Conservation (phyloP, 2,113 vertebrate genomes). For the Nematolebias whitei region DNA sequence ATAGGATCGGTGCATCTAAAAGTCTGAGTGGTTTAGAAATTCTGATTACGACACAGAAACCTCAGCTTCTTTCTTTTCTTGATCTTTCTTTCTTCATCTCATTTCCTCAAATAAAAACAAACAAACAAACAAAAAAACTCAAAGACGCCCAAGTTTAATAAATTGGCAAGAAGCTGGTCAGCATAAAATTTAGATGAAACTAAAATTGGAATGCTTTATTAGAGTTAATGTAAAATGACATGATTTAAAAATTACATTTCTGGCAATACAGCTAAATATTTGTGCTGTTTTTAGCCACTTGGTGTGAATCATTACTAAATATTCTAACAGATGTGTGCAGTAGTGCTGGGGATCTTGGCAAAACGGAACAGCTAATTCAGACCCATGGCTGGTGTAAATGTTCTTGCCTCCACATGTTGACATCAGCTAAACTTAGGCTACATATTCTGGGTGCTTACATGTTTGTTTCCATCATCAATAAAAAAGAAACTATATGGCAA, state of each 20-base stretch:
- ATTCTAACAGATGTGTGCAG: not conserved
- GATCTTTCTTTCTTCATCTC: not conserved
- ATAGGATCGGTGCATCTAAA: too few relatives aligned
- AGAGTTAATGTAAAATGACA: too few relatives aligned
- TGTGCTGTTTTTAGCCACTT: not conserved
- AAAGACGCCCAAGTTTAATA: too few relatives aligned
- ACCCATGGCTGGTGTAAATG: not conserved
- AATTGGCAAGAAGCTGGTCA: too few relatives aligned
- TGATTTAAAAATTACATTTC: too few relatives aligned
- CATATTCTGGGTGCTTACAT: too few relatives aligned
- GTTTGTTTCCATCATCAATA: too few relatives aligned
- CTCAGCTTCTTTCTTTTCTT: not conserved
- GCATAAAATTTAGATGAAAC: too few relatives aligned
- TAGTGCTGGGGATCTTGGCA: not conserved
- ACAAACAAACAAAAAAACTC: too few relatives aligned
- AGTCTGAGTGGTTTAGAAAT: not conserved
- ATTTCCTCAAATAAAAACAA: not conserved
- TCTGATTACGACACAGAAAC: not conserved
- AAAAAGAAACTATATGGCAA: too few relatives aligned
- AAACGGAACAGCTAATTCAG: slow-evolving; percentile 11
- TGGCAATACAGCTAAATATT: too few relatives aligned
- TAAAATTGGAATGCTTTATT: too few relatives aligned
- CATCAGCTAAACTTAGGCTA: not conserved
- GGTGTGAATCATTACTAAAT: not conserved
- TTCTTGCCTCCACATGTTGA: slow-evolving; percentile 1